Conservation (phyloP, 1,140 invertebrate species). For the Philopotamus ludificatus region DNA sequence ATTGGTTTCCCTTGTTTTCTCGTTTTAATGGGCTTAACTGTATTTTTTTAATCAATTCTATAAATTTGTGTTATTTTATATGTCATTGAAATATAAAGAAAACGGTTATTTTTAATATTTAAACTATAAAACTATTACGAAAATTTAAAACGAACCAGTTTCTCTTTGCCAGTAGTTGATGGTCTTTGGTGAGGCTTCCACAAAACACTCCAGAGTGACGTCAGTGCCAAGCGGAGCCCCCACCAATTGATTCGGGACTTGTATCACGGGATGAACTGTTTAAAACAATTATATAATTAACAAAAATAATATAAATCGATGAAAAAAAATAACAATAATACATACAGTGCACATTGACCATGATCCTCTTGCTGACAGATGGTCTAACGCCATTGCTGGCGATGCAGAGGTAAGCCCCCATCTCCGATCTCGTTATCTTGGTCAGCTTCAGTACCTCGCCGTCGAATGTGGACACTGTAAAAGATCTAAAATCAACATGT, state of each 20-base stretch:
- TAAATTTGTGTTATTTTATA: too few relatives aligned
- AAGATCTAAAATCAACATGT: too few relatives aligned
- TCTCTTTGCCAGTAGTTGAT: slow-evolving; percentile 87
- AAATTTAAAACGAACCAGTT: slow-evolving; percentile 58
- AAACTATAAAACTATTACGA: neutral
- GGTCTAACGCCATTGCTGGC: slow-evolving; percentile 80
- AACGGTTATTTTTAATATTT: neutral
- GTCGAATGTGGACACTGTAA: slow-evolving; percentile 61
- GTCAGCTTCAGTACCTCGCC: slow-evolving; percentile 74
- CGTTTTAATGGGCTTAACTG: too few relatives aligned
- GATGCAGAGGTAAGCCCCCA: slow-evolving; percentile 86
- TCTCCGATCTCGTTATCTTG: slow-evolving; percentile 81
- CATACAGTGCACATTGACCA: slow-evolving; percentile 83
- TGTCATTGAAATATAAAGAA: neutral
- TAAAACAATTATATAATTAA: slow-evolving; percentile 40
- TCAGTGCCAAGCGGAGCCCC: slow-evolving; percentile 83
- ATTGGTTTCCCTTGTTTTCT: too few relatives aligned
- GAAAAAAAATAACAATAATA: slow-evolving; percentile 45
- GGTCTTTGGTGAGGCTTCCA: slow-evolving; percentile 85
- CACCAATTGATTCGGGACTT: slow-evolving; percentile 85
- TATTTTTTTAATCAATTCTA: too few relatives aligned
- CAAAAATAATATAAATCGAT: slow-evolving; percentile 26
- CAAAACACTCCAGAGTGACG: slow-evolving; percentile 84
- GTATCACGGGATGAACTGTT: slow-evolving; percentile 86
- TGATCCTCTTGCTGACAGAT: slow-evolving; percentile 79